Conservation (phyloP, 2,797 vertebrate genomes). For the Selene dorsalis region DNA sequence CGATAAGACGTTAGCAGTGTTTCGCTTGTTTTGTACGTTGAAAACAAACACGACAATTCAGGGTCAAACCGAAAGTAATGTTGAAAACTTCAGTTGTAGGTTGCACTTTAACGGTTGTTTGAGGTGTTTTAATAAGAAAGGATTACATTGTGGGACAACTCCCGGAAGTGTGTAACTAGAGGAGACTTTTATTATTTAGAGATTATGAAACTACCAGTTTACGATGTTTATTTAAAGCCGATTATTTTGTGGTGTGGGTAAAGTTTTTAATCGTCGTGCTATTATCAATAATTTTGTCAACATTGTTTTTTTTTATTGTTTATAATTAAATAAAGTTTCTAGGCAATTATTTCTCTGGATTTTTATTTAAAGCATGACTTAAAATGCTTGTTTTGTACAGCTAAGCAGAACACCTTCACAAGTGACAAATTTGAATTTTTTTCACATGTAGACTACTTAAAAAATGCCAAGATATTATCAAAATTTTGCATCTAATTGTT, state of each 20-base stretch:
- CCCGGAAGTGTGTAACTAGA: neutral
- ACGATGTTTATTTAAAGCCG: neutral
- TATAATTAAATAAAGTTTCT: neutral
- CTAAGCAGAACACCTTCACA: too few relatives aligned
- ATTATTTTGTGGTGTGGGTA: neutral
- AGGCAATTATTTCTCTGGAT: neutral
- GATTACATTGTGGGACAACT: neutral
- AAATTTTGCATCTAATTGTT: neutral
- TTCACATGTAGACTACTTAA: too few relatives aligned
- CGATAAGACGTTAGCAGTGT: neutral
- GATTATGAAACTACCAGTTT: neutral
- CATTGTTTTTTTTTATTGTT: neutral
- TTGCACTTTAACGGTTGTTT: neutral
- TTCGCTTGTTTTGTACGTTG: neutral
- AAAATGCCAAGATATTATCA: neutral
- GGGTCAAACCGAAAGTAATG: constrained; percentile 11
- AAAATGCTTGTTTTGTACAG: neutral
- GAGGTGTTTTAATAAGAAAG: neutral
- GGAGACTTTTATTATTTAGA: neutral
- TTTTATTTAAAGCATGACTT: neutral
- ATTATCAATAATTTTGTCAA: neutral
- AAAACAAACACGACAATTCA: fast-evolving
- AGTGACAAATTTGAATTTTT: too few relatives aligned
- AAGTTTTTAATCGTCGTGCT: neutral
- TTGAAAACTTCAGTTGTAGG: neutral